Evolutionary conservation across 2,888 invertebrate species (phyloP).

Genomic region (Latrodectus elegans): DNA sequence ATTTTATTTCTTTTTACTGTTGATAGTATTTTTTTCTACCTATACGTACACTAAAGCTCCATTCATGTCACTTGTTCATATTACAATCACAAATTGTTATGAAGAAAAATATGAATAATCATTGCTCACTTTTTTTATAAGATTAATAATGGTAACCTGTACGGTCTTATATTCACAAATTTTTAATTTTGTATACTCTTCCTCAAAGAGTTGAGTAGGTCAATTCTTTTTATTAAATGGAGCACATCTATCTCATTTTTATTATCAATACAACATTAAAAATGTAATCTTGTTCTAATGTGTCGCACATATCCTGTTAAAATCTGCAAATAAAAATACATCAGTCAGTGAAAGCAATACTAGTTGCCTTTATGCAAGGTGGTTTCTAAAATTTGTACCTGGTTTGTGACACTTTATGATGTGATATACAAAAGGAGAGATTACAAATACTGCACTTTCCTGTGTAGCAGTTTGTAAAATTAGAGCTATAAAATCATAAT

Average conservation of each 20-base stretch:
- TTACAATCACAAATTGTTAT: conserved; percentile 38
- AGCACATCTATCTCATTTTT: not conserved
- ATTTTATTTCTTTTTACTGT: not conserved
- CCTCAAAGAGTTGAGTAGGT: not conserved
- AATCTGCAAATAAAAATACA: conserved; percentile 25
- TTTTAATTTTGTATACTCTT: not conserved
- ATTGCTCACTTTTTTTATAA: conserved; percentile 39
- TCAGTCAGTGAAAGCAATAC: conserved; percentile 52
- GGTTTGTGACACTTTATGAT: conserved; percentile 57
- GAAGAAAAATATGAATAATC: conserved; percentile 10
- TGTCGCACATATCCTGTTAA: conserved; percentile 19
- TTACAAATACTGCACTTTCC: conserved; percentile 52
- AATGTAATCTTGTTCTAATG: not conserved
- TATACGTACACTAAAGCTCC: not conserved
- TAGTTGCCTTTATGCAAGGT: conserved; percentile 33
- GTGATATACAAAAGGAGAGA: conserved; percentile 59
- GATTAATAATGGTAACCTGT: not conserved
- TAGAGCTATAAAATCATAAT: conserved; percentile 23
- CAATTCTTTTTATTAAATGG: not conserved
- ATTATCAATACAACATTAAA: not conserved
- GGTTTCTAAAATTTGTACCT: conserved; percentile 49
- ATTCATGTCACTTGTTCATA: conserved; percentile 19
- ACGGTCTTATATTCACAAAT: not conserved
- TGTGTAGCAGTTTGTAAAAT: conserved; percentile 47
- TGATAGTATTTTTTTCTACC: not conserved